Evolutionary conservation across 2,797 vertebrate genomes (phyloP).

Genomic region (Lacerta viridis): DNA sequence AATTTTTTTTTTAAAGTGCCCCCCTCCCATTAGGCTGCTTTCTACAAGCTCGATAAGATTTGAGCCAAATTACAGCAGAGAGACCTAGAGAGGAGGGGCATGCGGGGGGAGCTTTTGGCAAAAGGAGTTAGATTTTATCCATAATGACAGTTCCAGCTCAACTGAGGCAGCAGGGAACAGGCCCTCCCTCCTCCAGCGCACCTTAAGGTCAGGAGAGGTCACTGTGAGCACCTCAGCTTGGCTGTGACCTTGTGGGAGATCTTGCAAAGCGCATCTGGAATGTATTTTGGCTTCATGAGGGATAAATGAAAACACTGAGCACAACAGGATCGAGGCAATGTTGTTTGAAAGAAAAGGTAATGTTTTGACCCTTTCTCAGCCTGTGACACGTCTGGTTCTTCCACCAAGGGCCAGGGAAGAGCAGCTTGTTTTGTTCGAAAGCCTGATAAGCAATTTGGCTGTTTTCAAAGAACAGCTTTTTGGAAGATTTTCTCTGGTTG

Average conservation of each 20-base stretch:
- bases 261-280: slow-evolving; percentile 79
- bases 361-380: slow-evolving; percentile 50
- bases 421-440: slow-evolving; percentile 21
- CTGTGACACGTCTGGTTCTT: slow-evolving; percentile 37
- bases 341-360: slow-evolving; percentile 42
- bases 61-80: not conserved
- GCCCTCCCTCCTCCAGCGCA: slow-evolving; percentile 58
- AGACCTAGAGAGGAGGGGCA: too few relatives aligned
- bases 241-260: slow-evolving; percentile 72
- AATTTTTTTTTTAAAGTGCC: too few relatives aligned
- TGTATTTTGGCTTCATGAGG: slow-evolving; percentile 76
- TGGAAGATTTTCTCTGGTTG: not conserved
- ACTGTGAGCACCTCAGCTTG: slow-evolving; percentile 72
- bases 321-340: slow-evolving; percentile 44
- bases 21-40: not conserved
- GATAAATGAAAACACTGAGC: slow-evolving; percentile 66
- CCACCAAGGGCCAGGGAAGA: slow-evolving; percentile 33
- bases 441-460: not conserved
- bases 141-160: slow-evolving; percentile 55
- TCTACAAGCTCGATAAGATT: slow-evolving; percentile 6
- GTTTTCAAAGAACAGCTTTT: not conserved
- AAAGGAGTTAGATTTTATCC: slow-evolving; percentile 48
- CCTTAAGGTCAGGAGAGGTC: slow-evolving; percentile 70
- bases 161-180: slow-evolving; percentile 44
- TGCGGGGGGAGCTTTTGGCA: not conserved